These are phyloP conservation scores for Spisula solida DNA, from an alignment of 2,888 invertebrate species.

Conservation along the genomic window DNA sequence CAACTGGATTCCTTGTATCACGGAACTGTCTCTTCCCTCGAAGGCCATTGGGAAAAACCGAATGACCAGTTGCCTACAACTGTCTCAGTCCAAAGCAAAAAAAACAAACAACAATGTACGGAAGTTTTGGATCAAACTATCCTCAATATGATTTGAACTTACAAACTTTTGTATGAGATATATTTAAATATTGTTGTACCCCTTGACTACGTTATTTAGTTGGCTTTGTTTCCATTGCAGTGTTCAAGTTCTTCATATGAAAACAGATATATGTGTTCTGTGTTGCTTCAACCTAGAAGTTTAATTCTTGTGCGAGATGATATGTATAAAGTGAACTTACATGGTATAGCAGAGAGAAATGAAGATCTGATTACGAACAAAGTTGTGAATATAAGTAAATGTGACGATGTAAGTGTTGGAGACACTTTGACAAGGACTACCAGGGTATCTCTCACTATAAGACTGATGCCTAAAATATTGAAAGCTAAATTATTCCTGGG, in stretches of 20 bases:
- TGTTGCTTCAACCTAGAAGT: conserved; percentile 96
- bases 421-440: conserved; percentile 90
- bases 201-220: too few relatives aligned
- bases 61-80: too few relatives aligned
- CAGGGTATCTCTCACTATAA: conserved; percentile 96
- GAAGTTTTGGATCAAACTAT: too few relatives aligned
- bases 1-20: too few relatives aligned
- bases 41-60: too few relatives aligned
- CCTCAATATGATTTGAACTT: too few relatives aligned
- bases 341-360: conserved; percentile 93
- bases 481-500: conserved; percentile 85
- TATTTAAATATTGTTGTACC: too few relatives aligned
- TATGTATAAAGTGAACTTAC: conserved; percentile 94
- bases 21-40: too few relatives aligned
- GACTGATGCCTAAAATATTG: conserved; percentile 94
- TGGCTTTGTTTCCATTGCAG: conserved; percentile 37
- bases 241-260: conserved; percentile 71
- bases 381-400: conserved; percentile 89
- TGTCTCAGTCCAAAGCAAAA: too few relatives aligned
- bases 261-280: conserved; percentile 90
- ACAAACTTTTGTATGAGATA: too few relatives aligned
- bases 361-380: conserved; percentile 90
- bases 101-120: too few relatives aligned
- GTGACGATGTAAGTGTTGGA: conserved; percentile 90
- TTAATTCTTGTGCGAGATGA: conserved; percentile 94